Evolutionary conservation across 2,113 vertebrate genomes (phyloP).

Genomic region (Hylia prasina): DNA sequence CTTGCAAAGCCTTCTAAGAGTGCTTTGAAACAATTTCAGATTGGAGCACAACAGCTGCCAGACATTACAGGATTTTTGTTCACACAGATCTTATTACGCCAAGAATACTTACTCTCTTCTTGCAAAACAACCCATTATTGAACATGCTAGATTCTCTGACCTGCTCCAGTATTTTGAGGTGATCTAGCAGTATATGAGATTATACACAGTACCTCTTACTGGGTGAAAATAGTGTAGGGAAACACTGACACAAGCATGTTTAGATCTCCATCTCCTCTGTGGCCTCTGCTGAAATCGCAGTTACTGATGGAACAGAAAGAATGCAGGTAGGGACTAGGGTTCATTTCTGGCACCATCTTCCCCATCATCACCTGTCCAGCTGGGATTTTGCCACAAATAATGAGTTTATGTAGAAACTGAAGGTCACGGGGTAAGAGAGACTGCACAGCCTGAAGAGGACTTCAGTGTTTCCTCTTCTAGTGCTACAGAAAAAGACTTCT

Average conservation of each 20-base stretch:
- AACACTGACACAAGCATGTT: not conserved
- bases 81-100: not conserved
- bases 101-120: not conserved
- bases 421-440: rapidly evolving
- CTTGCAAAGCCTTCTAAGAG: not conserved
- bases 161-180: not conserved
- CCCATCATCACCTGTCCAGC: not conserved
- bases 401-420: not conserved
- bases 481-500: not conserved
- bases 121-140: not conserved
- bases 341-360: not conserved
- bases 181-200: not conserved
- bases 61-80: not conserved
- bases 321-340: not conserved
- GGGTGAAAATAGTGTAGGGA: not conserved
- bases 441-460: not conserved
- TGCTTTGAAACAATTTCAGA: not conserved
- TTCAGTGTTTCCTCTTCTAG: not conserved
- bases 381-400: not conserved
- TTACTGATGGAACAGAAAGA: not conserved
- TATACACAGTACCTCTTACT: not conserved
- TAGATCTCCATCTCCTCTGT: not conserved
- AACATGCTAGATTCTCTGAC: not conserved
- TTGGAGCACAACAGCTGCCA: not conserved
- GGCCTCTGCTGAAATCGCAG: not conserved